phyloP scores from a whole-genome alignment of 2,113 vertebrate species.

The Fulica atra region DNA sequence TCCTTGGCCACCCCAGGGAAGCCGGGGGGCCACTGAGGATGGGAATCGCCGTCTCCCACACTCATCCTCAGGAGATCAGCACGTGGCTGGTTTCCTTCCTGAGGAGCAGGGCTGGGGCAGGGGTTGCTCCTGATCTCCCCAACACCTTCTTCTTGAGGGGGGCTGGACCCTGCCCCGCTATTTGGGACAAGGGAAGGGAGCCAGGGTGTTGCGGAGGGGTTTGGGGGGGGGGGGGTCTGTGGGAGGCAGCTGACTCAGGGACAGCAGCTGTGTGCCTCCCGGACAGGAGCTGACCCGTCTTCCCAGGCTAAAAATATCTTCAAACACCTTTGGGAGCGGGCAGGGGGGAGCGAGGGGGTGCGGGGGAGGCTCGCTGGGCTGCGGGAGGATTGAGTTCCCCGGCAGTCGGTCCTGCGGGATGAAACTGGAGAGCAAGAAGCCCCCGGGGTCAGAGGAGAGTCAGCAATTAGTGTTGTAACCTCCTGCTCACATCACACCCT shows the following conservation, averaged over 20 bases:
- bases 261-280: background rate
- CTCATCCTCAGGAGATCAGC: background rate
- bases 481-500: background rate
- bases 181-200: rapidly evolving
- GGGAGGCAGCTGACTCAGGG: background rate
- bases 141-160: background rate
- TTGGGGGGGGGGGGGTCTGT: background rate
- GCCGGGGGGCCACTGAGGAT: background rate
- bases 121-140: background rate
- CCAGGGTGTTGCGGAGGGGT: rapidly evolving
- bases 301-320: slow-evolving; percentile 16
- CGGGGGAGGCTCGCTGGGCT: background rate
- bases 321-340: background rate
- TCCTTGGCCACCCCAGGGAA: background rate
- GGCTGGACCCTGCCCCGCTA: background rate
- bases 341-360: background rate
- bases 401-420: background rate
- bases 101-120: background rate
- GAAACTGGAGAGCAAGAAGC: slow-evolving; percentile 17
- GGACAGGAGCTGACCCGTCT: background rate
- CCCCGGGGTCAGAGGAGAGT: background rate
- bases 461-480: background rate
- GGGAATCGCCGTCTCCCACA: background rate
- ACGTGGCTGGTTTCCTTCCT: background rate
- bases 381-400: background rate